Base-by-base conservation (phyloP, 2,113 vertebrate genomes). In the Engystomops pustulosus region DNA sequence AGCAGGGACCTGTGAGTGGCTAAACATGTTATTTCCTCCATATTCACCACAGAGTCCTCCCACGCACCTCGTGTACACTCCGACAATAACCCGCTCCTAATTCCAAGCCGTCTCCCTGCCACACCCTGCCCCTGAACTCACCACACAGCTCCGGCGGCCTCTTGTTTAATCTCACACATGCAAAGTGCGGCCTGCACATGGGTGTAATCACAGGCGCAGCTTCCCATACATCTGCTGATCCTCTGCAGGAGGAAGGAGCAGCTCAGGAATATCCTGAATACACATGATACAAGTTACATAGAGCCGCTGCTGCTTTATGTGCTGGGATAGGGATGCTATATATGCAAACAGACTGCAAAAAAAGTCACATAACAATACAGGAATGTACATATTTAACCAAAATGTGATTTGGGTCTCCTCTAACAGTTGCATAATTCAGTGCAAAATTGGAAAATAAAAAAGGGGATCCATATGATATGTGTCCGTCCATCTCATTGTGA, bases 121-220 rank as follows among this genome's bases (percentile, higher is more conserved):
- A 77, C 74, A 77, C 74, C 74, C 74, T 77, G 74, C 74, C 58
- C 74, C 49, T 77, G 49, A 77, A 77, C 74, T 34, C 49, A 25
- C 74, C n/a, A 49, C 74, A 55, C 49, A 77, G 32, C 49, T 12
- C 74, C 58, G 74, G 30, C 74, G 30, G 49, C 30, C 74, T 77
- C 49, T 55, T 77, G 20, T 76, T 77, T 77, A 5, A 77, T 77
- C 49, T 58, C 74, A 38, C 20, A 77, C 72, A 55, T 55, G 49
- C 47, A 55, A 55, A 23, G 47, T 34, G 51, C 3, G n/a, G 72
- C 3, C 72, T 53, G 45, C 72, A 76, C 47, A 32, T 34, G 47
- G 72, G 25, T 49, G 74, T 23, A 77, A 77, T 55, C n/a, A 36
- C 27, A 55, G 9, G 72, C 72, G n/a, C 3, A 23, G 30, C 18